Percentiles rank a stretch among this genome's conserved stretches.
Evolutionary conservation across 2,888 invertebrate species (phyloP).

Genomic region (Napeogenes sylphis): DNA sequence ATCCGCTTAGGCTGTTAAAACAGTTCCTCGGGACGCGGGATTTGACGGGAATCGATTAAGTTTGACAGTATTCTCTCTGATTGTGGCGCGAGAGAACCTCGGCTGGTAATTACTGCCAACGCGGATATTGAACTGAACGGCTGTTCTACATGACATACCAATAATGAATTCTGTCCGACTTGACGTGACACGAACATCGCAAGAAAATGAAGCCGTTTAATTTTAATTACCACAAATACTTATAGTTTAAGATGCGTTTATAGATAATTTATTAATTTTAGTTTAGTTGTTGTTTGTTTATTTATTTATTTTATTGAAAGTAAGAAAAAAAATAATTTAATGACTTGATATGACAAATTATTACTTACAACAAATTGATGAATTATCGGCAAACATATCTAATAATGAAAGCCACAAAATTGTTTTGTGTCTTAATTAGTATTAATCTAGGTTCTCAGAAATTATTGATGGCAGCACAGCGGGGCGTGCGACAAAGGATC

Average conservation of each 20-base stretch:
- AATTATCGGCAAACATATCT: slow-evolving; percentile 1
- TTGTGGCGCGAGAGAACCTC: slow-evolving; percentile 56
- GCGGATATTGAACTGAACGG: slow-evolving; percentile 46
- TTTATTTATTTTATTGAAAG: too few relatives aligned
- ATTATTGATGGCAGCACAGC: slow-evolving; percentile 71
- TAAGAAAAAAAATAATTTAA: too few relatives aligned
- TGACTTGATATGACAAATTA: not conserved
- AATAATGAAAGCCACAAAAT: slow-evolving; percentile 16
- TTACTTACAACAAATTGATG: slow-evolving; percentile 1
- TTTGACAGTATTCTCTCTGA: slow-evolving; percentile 64
- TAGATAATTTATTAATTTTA: too few relatives aligned
- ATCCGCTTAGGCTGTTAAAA: slow-evolving; percentile 41
- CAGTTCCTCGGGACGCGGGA: slow-evolving; percentile 45
- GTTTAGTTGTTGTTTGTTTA: too few relatives aligned
- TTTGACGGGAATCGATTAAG: slow-evolving; percentile 68
- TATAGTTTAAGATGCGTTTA: not conserved
- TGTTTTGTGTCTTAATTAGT: slow-evolving; percentile 63
- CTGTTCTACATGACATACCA: slow-evolving; percentile 55
- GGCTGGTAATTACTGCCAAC: slow-evolving; percentile 55
- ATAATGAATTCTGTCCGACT: slow-evolving; percentile 69
- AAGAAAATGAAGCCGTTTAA: slow-evolving; percentile 48
- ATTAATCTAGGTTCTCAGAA: slow-evolving; percentile 61
- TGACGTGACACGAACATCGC: slow-evolving; percentile 54
- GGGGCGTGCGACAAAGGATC: slow-evolving; percentile 69
- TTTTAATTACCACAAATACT: slow-evolving; percentile 47